Evolutionary conservation across 2,113 vertebrate species (phyloP).

Genomic region (Cryptoleucopteryx plumbea): DNA sequence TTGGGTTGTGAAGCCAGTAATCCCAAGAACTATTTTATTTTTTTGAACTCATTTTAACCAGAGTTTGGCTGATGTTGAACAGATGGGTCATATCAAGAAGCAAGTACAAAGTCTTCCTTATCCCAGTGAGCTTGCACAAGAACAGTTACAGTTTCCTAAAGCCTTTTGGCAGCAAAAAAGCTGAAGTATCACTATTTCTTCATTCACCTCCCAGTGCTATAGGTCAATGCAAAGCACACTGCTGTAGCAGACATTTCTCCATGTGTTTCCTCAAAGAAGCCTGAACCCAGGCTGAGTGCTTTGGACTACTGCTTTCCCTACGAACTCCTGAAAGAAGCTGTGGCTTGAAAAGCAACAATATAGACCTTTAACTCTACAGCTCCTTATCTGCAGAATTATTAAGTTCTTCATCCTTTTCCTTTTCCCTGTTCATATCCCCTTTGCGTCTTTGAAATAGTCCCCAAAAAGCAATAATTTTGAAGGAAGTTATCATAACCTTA

Average conservation of each 20-base stretch:
- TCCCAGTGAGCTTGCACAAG: background rate
- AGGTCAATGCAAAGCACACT: background rate
- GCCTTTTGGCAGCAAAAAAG: background rate
- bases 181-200: background rate
- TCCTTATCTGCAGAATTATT: background rate
- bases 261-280: background rate
- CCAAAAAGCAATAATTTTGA: background rate
- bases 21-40: background rate
- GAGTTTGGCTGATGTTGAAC: constrained; percentile 6
- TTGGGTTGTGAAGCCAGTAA: background rate
- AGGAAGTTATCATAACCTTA: background rate
- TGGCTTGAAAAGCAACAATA: background rate
- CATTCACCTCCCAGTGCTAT: background rate
- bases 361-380: background rate
- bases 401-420: background rate
- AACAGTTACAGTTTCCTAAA: background rate
- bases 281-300: background rate
- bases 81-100: background rate
- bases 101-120: background rate
- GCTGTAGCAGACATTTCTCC: background rate
- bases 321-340: background rate
- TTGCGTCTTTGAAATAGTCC: background rate
- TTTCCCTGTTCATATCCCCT: background rate
- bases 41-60: background rate
- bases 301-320: background rate